Percentiles rank a stretch among this genome's conserved stretches.
phyloP scores from a whole-genome alignment of 2,888 invertebrate species.

The Harmothoe impar region DNA sequence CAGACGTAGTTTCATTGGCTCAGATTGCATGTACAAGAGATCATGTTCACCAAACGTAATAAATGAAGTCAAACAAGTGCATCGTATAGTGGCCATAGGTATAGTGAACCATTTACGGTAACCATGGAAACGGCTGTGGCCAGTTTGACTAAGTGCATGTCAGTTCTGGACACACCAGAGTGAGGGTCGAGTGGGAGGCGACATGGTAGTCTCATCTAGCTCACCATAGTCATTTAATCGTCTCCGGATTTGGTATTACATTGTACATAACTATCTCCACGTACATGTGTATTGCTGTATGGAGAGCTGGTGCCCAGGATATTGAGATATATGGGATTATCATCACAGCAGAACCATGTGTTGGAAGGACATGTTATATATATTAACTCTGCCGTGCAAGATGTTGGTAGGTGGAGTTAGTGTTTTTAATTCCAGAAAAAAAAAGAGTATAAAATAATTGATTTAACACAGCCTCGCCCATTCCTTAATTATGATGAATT shows the following conservation, averaged over 20 bases:
- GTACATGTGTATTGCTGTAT: not conserved
- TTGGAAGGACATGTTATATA: not conserved
- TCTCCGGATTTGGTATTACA: not conserved
- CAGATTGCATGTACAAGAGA: too few relatives aligned
- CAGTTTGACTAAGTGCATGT: not conserved
- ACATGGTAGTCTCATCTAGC: not conserved
- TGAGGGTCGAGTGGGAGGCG: not conserved
- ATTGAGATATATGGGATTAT: not conserved
- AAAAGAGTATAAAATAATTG: not conserved
- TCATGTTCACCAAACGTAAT: too few relatives aligned
- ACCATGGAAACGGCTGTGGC: slow-evolving; percentile 9
- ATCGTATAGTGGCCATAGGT: not conserved
- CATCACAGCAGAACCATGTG: not conserved
- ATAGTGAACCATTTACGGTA: not conserved
- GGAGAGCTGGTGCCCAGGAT: not conserved
- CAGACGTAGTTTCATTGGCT: too few relatives aligned
- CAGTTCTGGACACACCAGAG: not conserved
- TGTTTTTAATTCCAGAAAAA: not conserved
- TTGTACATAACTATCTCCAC: too few relatives aligned
- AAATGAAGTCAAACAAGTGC: not conserved
- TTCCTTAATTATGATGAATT: too few relatives aligned
- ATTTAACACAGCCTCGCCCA: too few relatives aligned
- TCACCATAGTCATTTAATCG: not conserved
- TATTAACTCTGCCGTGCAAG: not conserved
- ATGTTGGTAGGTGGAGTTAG: not conserved